A percentile compares a stretch with the other conserved stretches of the same genome.
Conservation (phyloP, 2,888 invertebrate species). For the Pyrocoelia pectoralis region DNA sequence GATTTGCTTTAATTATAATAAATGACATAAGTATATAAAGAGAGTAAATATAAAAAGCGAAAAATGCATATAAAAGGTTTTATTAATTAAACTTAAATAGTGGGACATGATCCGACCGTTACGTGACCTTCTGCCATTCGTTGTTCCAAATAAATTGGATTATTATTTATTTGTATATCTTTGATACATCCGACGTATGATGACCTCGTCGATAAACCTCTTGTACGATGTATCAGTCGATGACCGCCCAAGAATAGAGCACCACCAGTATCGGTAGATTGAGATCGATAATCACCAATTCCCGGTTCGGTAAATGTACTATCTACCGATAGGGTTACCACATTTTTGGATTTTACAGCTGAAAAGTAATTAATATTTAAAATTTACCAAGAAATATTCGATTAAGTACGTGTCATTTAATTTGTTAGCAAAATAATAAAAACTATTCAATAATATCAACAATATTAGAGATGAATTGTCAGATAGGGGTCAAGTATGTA, state of each 20-base stretch:
- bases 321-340: slow-evolving; percentile 88
- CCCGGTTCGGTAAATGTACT: slow-evolving; percentile 77
- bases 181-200: slow-evolving; percentile 84
- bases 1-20: not conserved
- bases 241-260: slow-evolving; percentile 93
- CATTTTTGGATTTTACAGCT: slow-evolving; percentile 90
- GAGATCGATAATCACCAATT: slow-evolving; percentile 67
- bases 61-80: not conserved
- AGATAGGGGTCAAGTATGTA: no score
- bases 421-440: no score
- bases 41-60: slow-evolving; percentile 7
- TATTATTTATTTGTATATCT: slow-evolving; percentile 71
- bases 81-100: slow-evolving; percentile 42
- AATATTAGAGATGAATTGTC: no score
- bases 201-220: slow-evolving; percentile 74
- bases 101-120: slow-evolving; percentile 81
- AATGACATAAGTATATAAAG: not conserved
- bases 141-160: slow-evolving; percentile 61
- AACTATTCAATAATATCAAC: no score
- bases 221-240: slow-evolving; percentile 62
- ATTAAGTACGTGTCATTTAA: no score
- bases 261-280: slow-evolving; percentile 80
- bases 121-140: slow-evolving; percentile 76
- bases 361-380: slow-evolving; percentile 44
- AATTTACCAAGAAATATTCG: no score